Conservation (phyloP, 2,888 invertebrate species). For the Trichopoda pennipes region DNA sequence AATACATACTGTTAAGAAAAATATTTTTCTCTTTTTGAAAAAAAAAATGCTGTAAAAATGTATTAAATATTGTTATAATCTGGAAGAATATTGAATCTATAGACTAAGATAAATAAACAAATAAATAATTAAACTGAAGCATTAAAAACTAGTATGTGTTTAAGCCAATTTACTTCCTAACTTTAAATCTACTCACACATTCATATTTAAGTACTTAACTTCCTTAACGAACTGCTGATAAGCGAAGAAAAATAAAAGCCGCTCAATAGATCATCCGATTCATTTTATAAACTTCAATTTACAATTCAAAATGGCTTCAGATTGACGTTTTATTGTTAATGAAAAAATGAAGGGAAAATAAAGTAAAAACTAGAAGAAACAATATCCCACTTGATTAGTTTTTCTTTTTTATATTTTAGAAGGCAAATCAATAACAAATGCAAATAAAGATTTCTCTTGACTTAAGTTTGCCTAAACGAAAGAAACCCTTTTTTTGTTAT, state of each 20-base stretch:
- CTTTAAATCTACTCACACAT: too few species aligned
- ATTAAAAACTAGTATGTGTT: too few species aligned
- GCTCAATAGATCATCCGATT: slow-evolving; percentile 24
- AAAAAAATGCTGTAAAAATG: too few species aligned
- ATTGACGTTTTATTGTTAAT: slow-evolving; percentile 48
- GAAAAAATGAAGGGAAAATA: slow-evolving; percentile 1
- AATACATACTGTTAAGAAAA: too few species aligned
- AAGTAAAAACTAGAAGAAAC: slow-evolving; percentile 8
- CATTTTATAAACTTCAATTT: slow-evolving; percentile 46
- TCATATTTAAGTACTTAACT: too few species aligned
- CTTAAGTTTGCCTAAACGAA: slow-evolving; percentile 20
- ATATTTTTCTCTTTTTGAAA: too few species aligned
- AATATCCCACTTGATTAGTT: slow-evolving; percentile 40
- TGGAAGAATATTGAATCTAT: too few species aligned
- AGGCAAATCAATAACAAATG: slow-evolving; percentile 8
- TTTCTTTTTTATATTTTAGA: background rate
- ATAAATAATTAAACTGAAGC: too few species aligned
- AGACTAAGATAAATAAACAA: too few species aligned
- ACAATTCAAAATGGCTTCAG: slow-evolving; percentile 22
- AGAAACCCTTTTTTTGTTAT: slow-evolving; percentile 7
- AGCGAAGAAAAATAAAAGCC: background rate
- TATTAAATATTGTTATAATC: too few species aligned
- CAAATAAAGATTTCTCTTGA: slow-evolving; percentile 14
- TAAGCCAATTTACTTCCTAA: too few species aligned
- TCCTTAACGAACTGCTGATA: too few species aligned